Evolutionary conservation across 2,113 vertebrate species (phyloP).

Genomic region (Sciurus niger): DNA sequence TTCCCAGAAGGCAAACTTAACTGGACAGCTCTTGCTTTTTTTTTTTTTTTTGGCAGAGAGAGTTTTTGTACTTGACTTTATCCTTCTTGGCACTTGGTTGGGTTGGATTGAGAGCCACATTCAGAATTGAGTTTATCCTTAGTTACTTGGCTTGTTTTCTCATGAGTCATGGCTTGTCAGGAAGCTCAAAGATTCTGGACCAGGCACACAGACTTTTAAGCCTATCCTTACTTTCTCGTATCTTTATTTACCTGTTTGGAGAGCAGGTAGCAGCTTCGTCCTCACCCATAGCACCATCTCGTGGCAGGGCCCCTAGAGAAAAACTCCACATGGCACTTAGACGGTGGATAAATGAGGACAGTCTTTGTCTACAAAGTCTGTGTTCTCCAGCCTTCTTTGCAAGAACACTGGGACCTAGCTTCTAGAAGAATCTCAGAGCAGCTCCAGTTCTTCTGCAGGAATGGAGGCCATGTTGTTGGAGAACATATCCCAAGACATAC

Average conservation of each 20-base stretch:
- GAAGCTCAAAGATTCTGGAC: not conserved
- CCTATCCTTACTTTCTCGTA: not conserved
- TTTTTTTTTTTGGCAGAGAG: not conserved
- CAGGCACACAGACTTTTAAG: not conserved
- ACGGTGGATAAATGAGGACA: not conserved
- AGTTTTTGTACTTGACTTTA: conserved; percentile 47
- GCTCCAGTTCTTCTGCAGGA: not conserved
- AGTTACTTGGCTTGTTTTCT: conserved; percentile 31
- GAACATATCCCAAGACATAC: not conserved
- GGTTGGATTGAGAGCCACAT: conserved; percentile 13
- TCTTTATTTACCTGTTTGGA: not conserved
- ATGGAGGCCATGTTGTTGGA: not conserved
- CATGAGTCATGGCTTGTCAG: conserved; percentile 9
- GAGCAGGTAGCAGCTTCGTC: not conserved
- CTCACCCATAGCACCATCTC: rapidly evolving
- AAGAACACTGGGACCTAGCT: not conserved
- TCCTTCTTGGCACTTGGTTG: conserved; percentile 14
- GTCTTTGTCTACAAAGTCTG: not conserved
- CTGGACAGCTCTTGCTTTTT: not conserved
- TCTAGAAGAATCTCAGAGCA: not conserved
- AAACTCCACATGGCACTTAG: not conserved
- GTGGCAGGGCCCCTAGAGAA: not conserved
- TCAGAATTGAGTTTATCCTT: conserved; percentile 2
- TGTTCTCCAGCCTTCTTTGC: not conserved
- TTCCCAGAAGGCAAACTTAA: not conserved